Evolutionary conservation across 2,797 vertebrate species (phyloP), one percentile per base, ranked within the genome.

Genomic region (Ctenopoma multispine): DNA sequence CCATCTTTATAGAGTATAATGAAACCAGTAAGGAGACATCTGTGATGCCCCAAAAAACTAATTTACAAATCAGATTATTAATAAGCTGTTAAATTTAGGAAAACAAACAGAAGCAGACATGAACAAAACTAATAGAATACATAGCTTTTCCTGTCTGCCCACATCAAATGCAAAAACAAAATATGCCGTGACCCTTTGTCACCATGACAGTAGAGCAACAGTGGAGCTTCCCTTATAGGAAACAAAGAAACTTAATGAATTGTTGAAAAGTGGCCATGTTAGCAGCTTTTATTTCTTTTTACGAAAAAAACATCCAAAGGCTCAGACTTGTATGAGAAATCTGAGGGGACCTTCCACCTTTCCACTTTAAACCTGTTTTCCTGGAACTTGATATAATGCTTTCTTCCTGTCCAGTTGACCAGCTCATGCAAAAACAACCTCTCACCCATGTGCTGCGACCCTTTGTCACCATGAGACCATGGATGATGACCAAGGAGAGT

Each of bases 351-450:
- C 78, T 88, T 85, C 78, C 77, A 85, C 51, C 27, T 40, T 40
- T 40, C 38, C 34, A 36, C 7, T 55, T 54, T 15, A 18, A 17
- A 59, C 64, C 34, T 70, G 59, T 56, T 77, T 80, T 83, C 77
- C 79, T 63, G 69, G 11, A 84, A 89, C 82, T 78, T 57, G 49
- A 38, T 49, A 72, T 67, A 82, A 88, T 85, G 10, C 4, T 38
- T 8, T 38, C 36, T 59, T 51, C 44, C 49, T 56, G 54, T 68
- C 13, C 27, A 15, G 20, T 29, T 7, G 21, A 4, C n/a, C 31
- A 24, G 17, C 27, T 11, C n/a, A 29, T 54, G 20, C 40, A 20
- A 20, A 43, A 64, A 47, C 13, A 9, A 27, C 20, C 17, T 60
- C n/a, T 23, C n/a, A n/a, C 3, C n/a, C 17, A n/a, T 1, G 1